phyloP scores from a whole-genome alignment of 2,888 invertebrate genomes.

The Diaphora mendica region DNA sequence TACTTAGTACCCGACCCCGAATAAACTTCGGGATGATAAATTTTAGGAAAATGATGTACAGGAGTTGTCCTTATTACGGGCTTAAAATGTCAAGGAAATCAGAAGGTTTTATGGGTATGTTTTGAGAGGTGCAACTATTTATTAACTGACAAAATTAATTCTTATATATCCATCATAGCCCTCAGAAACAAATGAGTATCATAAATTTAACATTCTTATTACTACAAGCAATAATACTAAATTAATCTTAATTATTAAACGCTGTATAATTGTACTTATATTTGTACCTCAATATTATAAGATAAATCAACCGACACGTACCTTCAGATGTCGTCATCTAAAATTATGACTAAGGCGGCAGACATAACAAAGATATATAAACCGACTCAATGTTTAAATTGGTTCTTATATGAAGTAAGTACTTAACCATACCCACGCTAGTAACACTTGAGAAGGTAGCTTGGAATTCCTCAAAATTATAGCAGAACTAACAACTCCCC shows the following conservation, averaged over 20 bases:
- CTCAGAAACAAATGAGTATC: not conserved
- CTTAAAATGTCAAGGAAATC: no score
- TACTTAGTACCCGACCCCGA: no score
- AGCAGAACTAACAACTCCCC: no score
- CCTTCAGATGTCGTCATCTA: not conserved
- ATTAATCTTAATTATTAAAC: not conserved
- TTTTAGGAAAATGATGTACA: no score
- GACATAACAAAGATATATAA: not conserved
- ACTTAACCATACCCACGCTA: no score
- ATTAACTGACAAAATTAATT: not conserved
- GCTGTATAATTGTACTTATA: not conserved
- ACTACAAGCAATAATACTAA: not conserved
- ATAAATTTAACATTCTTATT: not conserved
- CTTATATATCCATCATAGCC: not conserved
- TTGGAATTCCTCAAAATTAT: not conserved
- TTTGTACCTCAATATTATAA: not conserved
- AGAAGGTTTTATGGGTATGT: no score
- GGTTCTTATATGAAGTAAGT: not conserved
- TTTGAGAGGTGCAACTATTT: no score
- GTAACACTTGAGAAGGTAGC: not conserved
- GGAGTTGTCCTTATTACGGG: no score
- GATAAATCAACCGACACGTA: not conserved
- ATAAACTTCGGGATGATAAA: no score
- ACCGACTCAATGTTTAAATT: not conserved
- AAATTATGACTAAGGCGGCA: not conserved